Percentiles rank a stretch among this genome's conserved stretches.
These are phyloP conservation scores for Aethes cnicana DNA, from an alignment of 2,888 invertebrate species.

Conservation along the genomic window DNA sequence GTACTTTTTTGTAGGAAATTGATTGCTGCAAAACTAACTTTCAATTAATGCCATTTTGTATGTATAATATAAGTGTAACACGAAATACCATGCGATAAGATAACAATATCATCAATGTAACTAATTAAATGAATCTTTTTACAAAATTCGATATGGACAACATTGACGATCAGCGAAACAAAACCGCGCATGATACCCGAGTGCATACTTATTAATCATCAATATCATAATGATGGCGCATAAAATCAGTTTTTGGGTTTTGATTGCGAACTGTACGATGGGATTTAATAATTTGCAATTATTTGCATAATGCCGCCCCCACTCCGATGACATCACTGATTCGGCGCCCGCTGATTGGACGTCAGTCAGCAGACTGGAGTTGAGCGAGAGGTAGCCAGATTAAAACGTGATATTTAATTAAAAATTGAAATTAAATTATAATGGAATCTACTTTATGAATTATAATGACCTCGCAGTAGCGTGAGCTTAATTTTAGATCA, in stretches of 20 bases:
- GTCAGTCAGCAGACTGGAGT: slow-evolving; percentile 35
- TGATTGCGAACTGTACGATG: neutral
- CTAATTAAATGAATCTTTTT: too few relatives aligned
- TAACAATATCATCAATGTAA: too few relatives aligned
- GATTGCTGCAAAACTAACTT: too few relatives aligned
- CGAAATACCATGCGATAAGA: too few relatives aligned
- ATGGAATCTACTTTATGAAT: neutral
- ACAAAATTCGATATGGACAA: too few relatives aligned
- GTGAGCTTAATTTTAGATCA: neutral
- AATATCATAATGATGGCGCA: too few relatives aligned
- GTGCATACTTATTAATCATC: too few relatives aligned
- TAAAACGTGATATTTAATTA: slow-evolving; percentile 7
- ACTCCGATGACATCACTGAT: slow-evolving; percentile 40
- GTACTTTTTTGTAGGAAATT: too few relatives aligned
- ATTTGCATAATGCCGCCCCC: slow-evolving; percentile 45
- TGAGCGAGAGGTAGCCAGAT: slow-evolving; percentile 36
- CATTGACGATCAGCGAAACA: too few relatives aligned
- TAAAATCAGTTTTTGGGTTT: neutral
- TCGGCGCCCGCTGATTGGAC: slow-evolving; percentile 40
- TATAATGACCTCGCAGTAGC: neutral
- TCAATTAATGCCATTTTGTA: too few relatives aligned
- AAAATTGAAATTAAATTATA: neutral
- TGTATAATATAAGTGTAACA: too few relatives aligned
- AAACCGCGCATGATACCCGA: too few relatives aligned
- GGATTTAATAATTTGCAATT: slow-evolving; percentile 2